Conservation (phyloP, 1,140 invertebrate genomes). For the Macrostomum lignano region DNA sequence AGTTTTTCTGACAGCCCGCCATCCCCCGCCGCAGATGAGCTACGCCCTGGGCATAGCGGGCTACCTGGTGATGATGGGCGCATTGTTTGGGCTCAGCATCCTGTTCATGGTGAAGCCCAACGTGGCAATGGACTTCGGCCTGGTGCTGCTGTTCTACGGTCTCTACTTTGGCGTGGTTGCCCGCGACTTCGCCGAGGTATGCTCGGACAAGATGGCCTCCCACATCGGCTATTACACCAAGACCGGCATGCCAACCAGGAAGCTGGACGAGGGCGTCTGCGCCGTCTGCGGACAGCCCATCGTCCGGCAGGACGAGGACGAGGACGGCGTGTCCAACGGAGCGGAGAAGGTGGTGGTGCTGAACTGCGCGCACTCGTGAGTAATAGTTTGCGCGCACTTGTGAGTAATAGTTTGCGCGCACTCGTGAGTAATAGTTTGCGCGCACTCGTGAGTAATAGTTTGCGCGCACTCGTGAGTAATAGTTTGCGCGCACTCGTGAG, state of each 20-base stretch:
- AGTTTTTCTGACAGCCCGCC: too few relatives aligned
- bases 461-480: too few relatives aligned
- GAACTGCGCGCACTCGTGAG: too few relatives aligned
- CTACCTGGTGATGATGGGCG: slow-evolving; percentile 65
- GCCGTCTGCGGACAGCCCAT: slow-evolving; percentile 58
- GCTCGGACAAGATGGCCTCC: slow-evolving; percentile 78
- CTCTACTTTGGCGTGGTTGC: slow-evolving; percentile 93
- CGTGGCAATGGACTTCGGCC: slow-evolving; percentile 46
- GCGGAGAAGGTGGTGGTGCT: too few relatives aligned
- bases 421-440: too few relatives aligned
- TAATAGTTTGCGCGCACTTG: too few relatives aligned
- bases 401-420: too few relatives aligned
- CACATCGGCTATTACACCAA: slow-evolving; percentile 78
- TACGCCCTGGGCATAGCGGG: slow-evolving; percentile 66
- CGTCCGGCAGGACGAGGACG: slow-evolving; percentile 8
- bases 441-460: too few relatives aligned
- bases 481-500: too few relatives aligned
- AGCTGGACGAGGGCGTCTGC: slow-evolving; percentile 63
- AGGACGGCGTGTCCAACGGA: slow-evolving; percentile 19
- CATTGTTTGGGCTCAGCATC: slow-evolving; percentile 67
- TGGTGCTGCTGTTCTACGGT: slow-evolving; percentile 77
- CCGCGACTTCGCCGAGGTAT: slow-evolving; percentile 82
- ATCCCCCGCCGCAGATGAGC: too few relatives aligned
- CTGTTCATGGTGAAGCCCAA: slow-evolving; percentile 38
- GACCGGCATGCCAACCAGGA: slow-evolving; percentile 67